Percentiles rank a stretch among this genome's conserved stretches.
These are phyloP conservation scores for Polyergus mexicanus DNA, from an alignment of 1,140 invertebrate species.

Conservation along the genomic window DNA sequence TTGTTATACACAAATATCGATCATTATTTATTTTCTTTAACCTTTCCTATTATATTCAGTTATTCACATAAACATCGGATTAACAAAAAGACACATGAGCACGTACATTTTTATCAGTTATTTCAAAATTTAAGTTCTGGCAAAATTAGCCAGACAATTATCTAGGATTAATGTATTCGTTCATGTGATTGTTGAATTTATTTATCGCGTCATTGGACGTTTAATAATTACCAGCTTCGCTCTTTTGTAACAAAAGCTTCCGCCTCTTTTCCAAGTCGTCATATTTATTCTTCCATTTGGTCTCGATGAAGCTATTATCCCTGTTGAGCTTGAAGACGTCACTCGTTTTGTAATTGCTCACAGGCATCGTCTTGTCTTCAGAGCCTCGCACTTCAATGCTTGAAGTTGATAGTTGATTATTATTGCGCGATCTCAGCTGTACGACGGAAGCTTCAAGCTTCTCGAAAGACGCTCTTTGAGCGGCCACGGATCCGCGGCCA, in stretches of 20 bases:
- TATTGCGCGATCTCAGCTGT: slow-evolving; percentile 61
- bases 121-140: neutral
- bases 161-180: neutral
- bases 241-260: slow-evolving; percentile 89
- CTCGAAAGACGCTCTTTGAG: slow-evolving; percentile 83
- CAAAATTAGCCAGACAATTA: neutral
- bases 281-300: slow-evolving; percentile 89
- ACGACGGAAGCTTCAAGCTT: slow-evolving; percentile 79
- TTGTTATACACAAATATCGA: too few species aligned
- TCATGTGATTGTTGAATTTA: neutral
- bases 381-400: slow-evolving; percentile 63
- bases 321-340: slow-evolving; percentile 72
- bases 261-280: slow-evolving; percentile 90
- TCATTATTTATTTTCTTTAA: too few species aligned
- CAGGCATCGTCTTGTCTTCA: slow-evolving; percentile 43
- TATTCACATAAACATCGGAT: neutral
- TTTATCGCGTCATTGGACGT: neutral
- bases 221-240: slow-evolving; percentile 89
- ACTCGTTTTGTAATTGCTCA: slow-evolving; percentile 31
- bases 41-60: neutral
- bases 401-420: slow-evolving; percentile 63
- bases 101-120: neutral
- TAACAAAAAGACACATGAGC: neutral
- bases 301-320: slow-evolving; percentile 79
- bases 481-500: slow-evolving; percentile 79